A percentile compares a stretch with the other conserved stretches of the same genome.
phyloP scores from a whole-genome alignment of 2,113 vertebrate genomes.

The Platycercus adscitus region DNA sequence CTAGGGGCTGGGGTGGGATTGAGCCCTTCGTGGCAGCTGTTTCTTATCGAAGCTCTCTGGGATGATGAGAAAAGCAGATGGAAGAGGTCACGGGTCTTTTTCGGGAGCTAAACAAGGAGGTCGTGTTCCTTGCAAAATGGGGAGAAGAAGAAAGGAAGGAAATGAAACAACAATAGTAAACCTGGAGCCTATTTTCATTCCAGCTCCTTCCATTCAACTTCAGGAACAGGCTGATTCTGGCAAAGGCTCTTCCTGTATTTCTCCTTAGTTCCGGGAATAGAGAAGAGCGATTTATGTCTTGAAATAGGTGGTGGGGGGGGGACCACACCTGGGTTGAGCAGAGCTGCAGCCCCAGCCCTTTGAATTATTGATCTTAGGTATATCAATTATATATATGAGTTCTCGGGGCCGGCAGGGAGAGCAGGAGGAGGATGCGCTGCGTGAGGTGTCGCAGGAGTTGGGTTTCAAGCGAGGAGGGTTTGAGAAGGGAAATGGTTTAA shows the following conservation, averaged over 20 bases:
- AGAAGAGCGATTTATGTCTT: neutral
- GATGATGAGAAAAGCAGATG: neutral
- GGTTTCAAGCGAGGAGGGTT: neutral
- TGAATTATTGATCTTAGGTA: neutral
- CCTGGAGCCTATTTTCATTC: neutral
- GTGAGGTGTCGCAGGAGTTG: neutral
- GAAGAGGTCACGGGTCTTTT: neutral
- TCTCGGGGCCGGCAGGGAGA: neutral
- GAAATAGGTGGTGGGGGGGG: neutral
- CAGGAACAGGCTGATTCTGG: neutral
- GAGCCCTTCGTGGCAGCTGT: neutral
- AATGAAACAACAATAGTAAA: neutral
- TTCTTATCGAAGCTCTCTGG: neutral
- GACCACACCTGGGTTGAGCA: neutral
- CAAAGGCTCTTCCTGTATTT: conserved; percentile 22
- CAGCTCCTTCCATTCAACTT: neutral
- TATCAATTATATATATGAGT: neutral
- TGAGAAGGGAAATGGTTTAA: neutral
- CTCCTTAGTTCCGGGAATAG: neutral
- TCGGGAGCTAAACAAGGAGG: neutral
- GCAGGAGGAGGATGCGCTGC: accelerated
- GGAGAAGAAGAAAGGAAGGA: neutral
- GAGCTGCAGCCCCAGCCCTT: neutral
- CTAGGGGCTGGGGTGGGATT: neutral
- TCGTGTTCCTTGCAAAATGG: neutral